phyloP scores from a whole-genome alignment of 2,888 invertebrate species.

The Megalurothrips usitatus region DNA sequence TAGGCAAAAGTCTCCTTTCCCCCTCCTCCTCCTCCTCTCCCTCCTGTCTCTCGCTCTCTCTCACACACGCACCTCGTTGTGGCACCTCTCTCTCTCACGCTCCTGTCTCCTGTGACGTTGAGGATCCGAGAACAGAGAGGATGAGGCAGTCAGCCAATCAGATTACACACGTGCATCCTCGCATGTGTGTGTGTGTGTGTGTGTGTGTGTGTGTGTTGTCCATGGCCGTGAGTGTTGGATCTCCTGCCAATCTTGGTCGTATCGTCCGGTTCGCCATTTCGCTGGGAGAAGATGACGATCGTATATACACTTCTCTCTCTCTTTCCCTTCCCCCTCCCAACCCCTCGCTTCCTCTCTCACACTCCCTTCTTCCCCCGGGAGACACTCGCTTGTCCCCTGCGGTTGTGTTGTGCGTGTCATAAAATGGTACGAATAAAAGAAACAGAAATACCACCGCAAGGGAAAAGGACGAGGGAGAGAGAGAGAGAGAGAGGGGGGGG shows the following conservation, averaged over 20 bases:
- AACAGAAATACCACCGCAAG: too few species aligned
- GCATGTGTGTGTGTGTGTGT: background rate
- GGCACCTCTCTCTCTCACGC: background rate
- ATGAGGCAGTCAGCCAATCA: conserved; percentile 24
- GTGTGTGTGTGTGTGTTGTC: background rate
- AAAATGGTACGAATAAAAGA: background rate
- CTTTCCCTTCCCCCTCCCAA: too few species aligned
- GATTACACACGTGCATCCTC: background rate
- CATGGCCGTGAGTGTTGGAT: background rate
- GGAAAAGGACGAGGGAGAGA: background rate
- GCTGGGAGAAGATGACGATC: background rate
- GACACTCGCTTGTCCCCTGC: background rate
- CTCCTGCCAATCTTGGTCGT: conserved; percentile 19
- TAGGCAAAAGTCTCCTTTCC: background rate
- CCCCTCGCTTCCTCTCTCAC: background rate
- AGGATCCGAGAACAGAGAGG: background rate
- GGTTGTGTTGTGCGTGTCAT: background rate
- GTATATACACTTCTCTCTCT: background rate
- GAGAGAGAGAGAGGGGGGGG: background rate
- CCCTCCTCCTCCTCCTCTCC: background rate
- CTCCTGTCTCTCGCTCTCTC: background rate
- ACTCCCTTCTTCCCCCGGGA: background rate
- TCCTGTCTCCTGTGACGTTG: background rate
- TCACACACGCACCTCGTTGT: too few species aligned
- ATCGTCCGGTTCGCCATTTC: conserved; percentile 10